A percentile compares a stretch with the other conserved stretches of the same genome.
Evolutionary conservation across 2,797 vertebrate genomes (phyloP).

Genomic region (Alcedo quadribrachys): DNA sequence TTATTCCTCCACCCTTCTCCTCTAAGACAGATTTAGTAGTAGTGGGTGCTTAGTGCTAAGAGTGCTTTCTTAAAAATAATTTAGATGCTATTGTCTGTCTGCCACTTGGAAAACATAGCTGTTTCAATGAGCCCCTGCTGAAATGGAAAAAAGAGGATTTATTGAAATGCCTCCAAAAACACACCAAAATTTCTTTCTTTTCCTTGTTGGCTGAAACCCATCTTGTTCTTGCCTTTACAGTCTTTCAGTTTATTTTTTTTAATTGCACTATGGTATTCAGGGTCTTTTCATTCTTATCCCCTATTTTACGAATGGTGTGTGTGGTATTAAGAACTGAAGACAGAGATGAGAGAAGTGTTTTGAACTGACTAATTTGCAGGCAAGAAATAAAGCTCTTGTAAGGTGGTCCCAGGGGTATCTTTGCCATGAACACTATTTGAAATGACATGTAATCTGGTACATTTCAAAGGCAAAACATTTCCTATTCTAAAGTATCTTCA

Average conservation of each 20-base stretch:
- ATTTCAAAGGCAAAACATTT: slow-evolving; percentile 74
- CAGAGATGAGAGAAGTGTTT: slow-evolving; percentile 59
- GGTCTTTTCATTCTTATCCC: slow-evolving; percentile 22
- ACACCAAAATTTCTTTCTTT: slow-evolving; percentile 57
- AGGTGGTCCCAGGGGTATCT: slow-evolving; percentile 54
- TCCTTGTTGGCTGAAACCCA: slow-evolving; percentile 41
- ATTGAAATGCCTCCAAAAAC: slow-evolving; percentile 73
- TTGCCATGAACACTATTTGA: slow-evolving; percentile 52
- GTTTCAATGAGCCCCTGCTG: slow-evolving; percentile 58
- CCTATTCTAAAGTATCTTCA: slow-evolving; percentile 64
- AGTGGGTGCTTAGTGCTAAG: slow-evolving; percentile 53
- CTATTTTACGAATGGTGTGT: not conserved
- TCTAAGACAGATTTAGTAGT: slow-evolving; percentile 53
- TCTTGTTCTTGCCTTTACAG: slow-evolving; percentile 34
- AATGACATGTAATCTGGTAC: slow-evolving; percentile 68
- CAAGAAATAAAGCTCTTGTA: slow-evolving; percentile 68
- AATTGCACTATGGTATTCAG: slow-evolving; percentile 24
- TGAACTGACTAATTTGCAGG: slow-evolving; percentile 68
- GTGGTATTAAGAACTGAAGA: slow-evolving; percentile 46
- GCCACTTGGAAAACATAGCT: slow-evolving; percentile 64
- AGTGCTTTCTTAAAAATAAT: slow-evolving; percentile 74
- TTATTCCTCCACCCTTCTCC: slow-evolving; percentile 54
- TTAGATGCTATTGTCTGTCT: slow-evolving; percentile 75
- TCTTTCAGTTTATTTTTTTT: slow-evolving; percentile 39
- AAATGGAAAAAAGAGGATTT: slow-evolving; percentile 52